Conservation (phyloP, 2,888 invertebrate species). For the Homarus gammarus region DNA sequence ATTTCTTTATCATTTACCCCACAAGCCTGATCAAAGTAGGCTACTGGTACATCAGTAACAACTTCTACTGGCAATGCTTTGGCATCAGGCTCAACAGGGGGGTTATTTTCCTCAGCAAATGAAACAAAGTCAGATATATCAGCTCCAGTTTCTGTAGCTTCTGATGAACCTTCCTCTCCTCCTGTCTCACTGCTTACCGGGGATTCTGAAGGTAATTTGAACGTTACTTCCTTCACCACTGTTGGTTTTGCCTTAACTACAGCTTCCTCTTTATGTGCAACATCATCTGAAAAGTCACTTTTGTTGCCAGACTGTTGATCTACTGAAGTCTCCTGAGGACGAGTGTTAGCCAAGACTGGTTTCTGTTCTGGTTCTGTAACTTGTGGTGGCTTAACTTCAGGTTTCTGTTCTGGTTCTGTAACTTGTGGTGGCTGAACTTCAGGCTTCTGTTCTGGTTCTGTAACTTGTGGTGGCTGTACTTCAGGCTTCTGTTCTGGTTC, state of each 20-base stretch:
- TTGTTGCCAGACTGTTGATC: not conserved
- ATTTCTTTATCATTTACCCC: slow-evolving; percentile 12
- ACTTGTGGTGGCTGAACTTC: not conserved
- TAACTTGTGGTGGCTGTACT: not conserved
- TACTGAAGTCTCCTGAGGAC: not conserved
- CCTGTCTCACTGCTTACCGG: slow-evolving; percentile 44
- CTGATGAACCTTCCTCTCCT: slow-evolving; percentile 67
- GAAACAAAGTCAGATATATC: slow-evolving; percentile 71
- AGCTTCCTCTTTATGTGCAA: slow-evolving; percentile 20
- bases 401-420: not conserved
- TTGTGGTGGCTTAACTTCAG: too few relatives aligned
- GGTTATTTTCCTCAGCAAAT: slow-evolving; percentile 70
- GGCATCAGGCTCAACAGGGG: not conserved
- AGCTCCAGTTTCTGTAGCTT: slow-evolving; percentile 75
- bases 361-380: not conserved
- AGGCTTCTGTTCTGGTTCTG: not conserved
- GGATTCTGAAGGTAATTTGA: slow-evolving; percentile 29
- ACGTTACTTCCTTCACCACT: slow-evolving; percentile 26
- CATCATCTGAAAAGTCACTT: slow-evolving; percentile 14
- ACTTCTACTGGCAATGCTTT: not conserved
- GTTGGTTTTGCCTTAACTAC: slow-evolving; percentile 25
- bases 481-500: not conserved
- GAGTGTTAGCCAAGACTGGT: not conserved
- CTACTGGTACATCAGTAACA: not conserved
- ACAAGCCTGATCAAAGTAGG: not conserved